These are phyloP conservation scores for Stegodyphus mimosarum DNA, from an alignment of 1,140 invertebrate genomes.

Conservation along the genomic window DNA sequence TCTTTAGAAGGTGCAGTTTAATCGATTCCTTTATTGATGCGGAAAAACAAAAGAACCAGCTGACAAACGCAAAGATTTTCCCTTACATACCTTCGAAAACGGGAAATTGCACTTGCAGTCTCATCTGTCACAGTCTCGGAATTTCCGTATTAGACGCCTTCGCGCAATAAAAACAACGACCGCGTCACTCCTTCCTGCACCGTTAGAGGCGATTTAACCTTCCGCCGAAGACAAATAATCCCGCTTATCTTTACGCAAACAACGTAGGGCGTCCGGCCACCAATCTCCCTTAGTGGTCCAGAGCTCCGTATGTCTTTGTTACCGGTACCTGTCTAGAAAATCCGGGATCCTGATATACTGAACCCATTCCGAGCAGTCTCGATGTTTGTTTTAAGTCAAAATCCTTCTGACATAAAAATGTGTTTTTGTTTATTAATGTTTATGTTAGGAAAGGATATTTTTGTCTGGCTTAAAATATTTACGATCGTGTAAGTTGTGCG, in stretches of 20 bases:
- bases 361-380: conserved; percentile 20
- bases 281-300: conserved; percentile 34
- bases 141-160: conserved; percentile 1
- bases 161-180: neutral
- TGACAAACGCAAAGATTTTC: no score
- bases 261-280: conserved; percentile 13
- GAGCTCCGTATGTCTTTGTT: conserved; percentile 43
- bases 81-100: no score
- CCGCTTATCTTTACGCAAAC: conserved; percentile 22
- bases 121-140: neutral
- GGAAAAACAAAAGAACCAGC: no score
- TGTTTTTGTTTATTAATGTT: conserved; percentile 4
- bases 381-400: conserved; percentile 33
- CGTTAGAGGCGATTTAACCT: conserved; percentile 18
- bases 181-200: neutral
- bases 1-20: no score
- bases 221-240: conserved; percentile 28
- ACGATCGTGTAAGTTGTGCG: no score
- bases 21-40: no score
- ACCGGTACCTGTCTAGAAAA: conserved; percentile 39
- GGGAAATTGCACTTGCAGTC: no score
- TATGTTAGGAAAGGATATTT: neutral
- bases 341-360: conserved; percentile 34
- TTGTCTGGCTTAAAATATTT: no score
- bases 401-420: neutral